Base-by-base conservation (phyloP, 2,113 vertebrate species). In the Isichthys henryi region DNA sequence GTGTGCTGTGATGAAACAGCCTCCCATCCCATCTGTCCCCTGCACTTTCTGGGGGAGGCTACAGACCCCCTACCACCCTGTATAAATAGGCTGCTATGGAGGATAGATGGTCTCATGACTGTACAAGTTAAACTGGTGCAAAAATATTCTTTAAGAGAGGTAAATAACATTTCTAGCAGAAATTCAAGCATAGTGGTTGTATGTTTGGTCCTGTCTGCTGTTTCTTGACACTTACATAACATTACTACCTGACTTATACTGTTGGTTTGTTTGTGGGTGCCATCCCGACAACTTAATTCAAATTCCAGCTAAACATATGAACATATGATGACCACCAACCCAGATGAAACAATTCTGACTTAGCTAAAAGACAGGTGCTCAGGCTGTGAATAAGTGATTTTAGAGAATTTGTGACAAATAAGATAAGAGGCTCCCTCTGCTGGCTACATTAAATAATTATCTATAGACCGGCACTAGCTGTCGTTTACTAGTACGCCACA, bases 371-470 rank as follows among this genome's bases (percentile, higher is more conserved):
- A n/a, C 49, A 21, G 3, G 17, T 21, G 19, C 31, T n/a, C 52
- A 5, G 52, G 11, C 52, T 56, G 80, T 7, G 21, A 89, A 21
- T 23, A 43, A 83, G 19, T 48, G 35, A 50, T 17, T 83, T 89
- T 35, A 87, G 19, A 85, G 19, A 8, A 13, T 1, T 52, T 83
- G 39, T 35, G 21, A 66, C 48, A 88, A 53, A 83, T 23, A 53
- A 56, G 77, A 39, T 27, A 56, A 15, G 50, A 50, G 23, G 74
- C 77, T 10, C 88, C 88, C 77, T 43, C 74, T 89, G 88, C 77
- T 84, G 88, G 49, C 77, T 58, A n/a, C 8, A 62, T 46, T 43
- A 45, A 62, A 62, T 88, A 58, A 45, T 45, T 80, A 43, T 17
- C 27, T 80, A 19, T 17, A 80, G 74, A 43, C 31, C 35, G 43